Base-by-base conservation (phyloP, 2,113 vertebrate species). In the Chaetodon auriga region DNA sequence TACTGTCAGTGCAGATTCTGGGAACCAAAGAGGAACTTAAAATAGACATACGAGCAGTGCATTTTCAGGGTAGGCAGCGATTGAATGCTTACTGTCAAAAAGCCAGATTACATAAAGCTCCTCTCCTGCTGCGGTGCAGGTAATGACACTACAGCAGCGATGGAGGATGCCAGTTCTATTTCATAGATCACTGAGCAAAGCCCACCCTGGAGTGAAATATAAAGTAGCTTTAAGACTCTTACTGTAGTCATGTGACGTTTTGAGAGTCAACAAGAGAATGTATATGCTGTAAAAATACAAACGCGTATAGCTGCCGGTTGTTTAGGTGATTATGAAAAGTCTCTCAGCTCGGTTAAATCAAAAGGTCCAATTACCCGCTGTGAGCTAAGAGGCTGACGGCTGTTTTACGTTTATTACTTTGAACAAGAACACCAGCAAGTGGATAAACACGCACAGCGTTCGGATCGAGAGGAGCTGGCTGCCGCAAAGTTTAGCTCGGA, bases 101-200 rank as follows among this genome's bases (percentile, higher is more conserved):
- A 86, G 82, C 13, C 81, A 80, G 83, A 88, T 91, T 87, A 87
- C 79, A 75, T 86, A 90, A 90, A 91, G 80, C 89, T 82, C 77
- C 73, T 80, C 61, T 74, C 66, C 81, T 78, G 85, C 81, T 80
- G 75, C 14, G 21, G 73, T 78, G 66, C 81, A 88, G 87, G 90
- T 90, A 90, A 89, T 77, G 74, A 89, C 88, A 76, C 80, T 45
- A 83, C 82, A 80, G 82, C 12, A 41, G 75, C 15, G 54, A 68
- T 25, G 60, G 45, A 84, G 64, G 76, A 82, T 76, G 84, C 68
- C 88, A 77, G 74, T 45, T 92, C 80, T 57, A 78, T 91, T 87
- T 88, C 82, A 87, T 45, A 84, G 84, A 84, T 81, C 77, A 78
- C 58, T 51, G 64, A 85, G 86, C 89, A 84, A 54, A 75, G 60